Base-by-base conservation (phyloP, 1,140 invertebrate species). In the Ooceraea biroi region DNA sequence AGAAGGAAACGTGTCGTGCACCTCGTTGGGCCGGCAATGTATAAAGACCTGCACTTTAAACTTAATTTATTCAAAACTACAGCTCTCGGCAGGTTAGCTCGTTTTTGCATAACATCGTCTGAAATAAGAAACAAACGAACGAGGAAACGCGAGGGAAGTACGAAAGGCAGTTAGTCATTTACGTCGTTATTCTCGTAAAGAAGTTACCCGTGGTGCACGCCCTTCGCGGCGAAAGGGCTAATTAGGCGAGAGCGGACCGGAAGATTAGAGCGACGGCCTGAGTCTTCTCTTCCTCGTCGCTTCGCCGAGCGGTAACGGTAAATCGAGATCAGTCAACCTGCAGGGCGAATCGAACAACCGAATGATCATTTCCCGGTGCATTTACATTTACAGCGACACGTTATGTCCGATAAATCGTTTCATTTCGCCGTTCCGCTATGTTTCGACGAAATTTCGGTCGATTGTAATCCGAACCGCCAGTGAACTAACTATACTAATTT, bases 181-280 rank as follows among this genome's bases (percentile, higher is more conserved):
- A 55, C 36, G 11, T 68, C 30, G 63, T 78, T 78, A 78, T 55
- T 69, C 63, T 55, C 63, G 19, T 77, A 27, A 78, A 78, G 63
- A 27, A 78, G 30, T 78, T 78, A 68, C 36, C 30, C n/a, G 55
- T 27, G 58, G 46, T 52, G 73, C 73, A 77, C 73, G 63, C 76
- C 76, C 76, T 68, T 55, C 48, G 63, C 36, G 10, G 63, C 63
- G 50, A 68, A 57, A 78, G 61, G 63, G 50, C 83, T 87, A 87
- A 87, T 87, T 87, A 86, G 85, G 55, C 85, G 77, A 68, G 74
- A 72, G 84, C 66, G 71, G 55, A 78, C 63, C 44, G 86, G 36
- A 61, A 86, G 85, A 86, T 86, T 82, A 86, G 85, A 86, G 30
- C 76, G 50, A 57, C 76, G 66, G 68, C 58, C 30, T 44, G 41